Conservation (phyloP, 2,113 vertebrate species). For the Calyptomena viridis region DNA sequence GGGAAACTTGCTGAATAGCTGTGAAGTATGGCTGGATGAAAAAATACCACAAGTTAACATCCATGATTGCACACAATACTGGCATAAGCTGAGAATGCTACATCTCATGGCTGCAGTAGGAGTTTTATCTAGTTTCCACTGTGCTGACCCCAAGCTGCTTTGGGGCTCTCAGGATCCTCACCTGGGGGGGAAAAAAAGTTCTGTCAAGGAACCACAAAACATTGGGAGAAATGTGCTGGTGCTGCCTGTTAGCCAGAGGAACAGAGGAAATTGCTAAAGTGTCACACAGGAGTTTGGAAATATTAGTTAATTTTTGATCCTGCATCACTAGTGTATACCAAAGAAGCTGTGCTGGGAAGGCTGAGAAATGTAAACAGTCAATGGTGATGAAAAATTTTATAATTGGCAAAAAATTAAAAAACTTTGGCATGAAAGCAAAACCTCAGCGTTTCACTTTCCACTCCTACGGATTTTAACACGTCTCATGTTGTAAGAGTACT, state of each 20-base stretch:
- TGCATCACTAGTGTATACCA: background rate
- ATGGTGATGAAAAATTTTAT: background rate
- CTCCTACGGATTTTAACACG: background rate
- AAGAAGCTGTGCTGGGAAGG: background rate
- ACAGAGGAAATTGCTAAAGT: background rate
- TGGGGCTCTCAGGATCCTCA: background rate
- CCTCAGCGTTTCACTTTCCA: background rate
- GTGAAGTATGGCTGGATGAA: background rate
- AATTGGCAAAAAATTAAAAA: conserved; percentile 12
- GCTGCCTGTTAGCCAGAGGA: background rate
- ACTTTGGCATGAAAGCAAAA: background rate
- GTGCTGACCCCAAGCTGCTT: background rate
- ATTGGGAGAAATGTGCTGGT: background rate
- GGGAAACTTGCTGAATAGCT: background rate
- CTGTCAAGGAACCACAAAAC: background rate
- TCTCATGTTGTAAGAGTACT: background rate
- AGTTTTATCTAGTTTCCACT: background rate
- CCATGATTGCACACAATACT: background rate
- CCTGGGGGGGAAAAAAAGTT: background rate
- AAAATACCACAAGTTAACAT: background rate
- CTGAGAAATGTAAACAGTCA: background rate
- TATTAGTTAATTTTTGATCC: background rate
- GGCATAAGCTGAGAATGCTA: background rate
- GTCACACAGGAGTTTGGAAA: background rate
- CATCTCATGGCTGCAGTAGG: rapidly evolving